These are phyloP conservation scores for Akabosia matsudoensis DNA, from an alignment of 1,140 invertebrate genomes.

Conservation along the genomic window DNA sequence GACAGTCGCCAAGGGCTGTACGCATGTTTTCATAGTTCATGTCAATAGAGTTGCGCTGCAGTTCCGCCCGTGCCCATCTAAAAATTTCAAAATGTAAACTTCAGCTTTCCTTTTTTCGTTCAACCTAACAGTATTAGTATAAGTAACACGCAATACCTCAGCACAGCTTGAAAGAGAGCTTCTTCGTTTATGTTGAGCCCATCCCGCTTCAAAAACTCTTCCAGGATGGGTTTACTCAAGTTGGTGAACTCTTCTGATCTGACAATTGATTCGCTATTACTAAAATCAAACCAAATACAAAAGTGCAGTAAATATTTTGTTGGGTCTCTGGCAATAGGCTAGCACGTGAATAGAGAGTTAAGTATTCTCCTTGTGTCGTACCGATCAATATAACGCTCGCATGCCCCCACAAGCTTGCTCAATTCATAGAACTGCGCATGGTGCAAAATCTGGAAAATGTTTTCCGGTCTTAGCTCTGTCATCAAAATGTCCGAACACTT, in stretches of 20 bases:
- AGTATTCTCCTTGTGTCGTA: too few relatives aligned
- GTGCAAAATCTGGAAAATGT: conserved; percentile 30
- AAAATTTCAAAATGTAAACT: neutral
- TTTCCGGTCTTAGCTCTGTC: conserved; percentile 31
- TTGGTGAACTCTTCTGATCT: conserved; percentile 30
- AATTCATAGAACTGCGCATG: conserved; percentile 24
- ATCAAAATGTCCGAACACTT: conserved; percentile 32
- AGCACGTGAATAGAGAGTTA: too few relatives aligned
- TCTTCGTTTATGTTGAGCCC: conserved; percentile 29
- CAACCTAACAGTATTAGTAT: neutral
- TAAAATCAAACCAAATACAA: neutral
- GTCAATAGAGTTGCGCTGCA: conserved; percentile 19
- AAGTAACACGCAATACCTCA: conserved; percentile 16
- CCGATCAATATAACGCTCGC: conserved; percentile 32
- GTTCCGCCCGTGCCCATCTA: conserved; percentile 30
- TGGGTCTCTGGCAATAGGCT: too few relatives aligned
- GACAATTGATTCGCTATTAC: conserved; percentile 26
- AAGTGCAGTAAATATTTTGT: neutral
- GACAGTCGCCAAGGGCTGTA: neutral
- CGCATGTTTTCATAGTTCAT: conserved; percentile 27
- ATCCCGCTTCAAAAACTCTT: conserved; percentile 29
- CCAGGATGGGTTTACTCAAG: neutral
- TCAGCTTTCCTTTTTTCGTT: too few relatives aligned
- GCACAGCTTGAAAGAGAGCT: conserved; percentile 22
- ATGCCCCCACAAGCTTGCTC: conserved; percentile 27